Evolutionary conservation across 2,888 invertebrate species (phyloP).

Genomic region (Endomychus coccineus): DNA sequence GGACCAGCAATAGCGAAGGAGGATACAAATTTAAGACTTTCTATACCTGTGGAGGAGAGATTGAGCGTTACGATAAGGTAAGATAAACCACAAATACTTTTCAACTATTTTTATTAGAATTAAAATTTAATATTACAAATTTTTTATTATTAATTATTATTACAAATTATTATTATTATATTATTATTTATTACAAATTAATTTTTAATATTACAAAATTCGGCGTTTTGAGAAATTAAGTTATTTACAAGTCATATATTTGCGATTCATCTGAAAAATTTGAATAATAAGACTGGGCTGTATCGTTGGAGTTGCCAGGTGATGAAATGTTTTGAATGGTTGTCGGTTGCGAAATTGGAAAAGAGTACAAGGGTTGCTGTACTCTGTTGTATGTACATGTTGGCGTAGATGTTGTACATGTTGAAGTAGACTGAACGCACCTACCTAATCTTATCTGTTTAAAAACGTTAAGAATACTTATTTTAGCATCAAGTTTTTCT

Average conservation of each 20-base stretch:
- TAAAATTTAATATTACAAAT: too few relatives aligned
- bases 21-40: slow-evolving; percentile 12
- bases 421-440: slow-evolving; percentile 10
- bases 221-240: slow-evolving; percentile 6
- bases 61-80: slow-evolving; percentile 13
- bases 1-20: slow-evolving; percentile 12
- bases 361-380: slow-evolving; percentile 11
- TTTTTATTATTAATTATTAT: too few relatives aligned
- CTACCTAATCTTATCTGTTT: slow-evolving; percentile 15
- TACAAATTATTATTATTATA: too few relatives aligned
- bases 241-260: slow-evolving; percentile 13
- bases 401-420: slow-evolving; percentile 3
- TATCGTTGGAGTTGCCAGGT: slow-evolving; percentile 10
- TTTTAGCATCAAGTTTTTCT: slow-evolving; percentile 16
- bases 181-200: too few relatives aligned
- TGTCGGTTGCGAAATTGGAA: slow-evolving; percentile 10
- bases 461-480: slow-evolving; percentile 15
- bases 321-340: slow-evolving; percentile 9
- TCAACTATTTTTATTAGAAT: slow-evolving; percentile 6
- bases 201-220: slow-evolving; percentile 9
- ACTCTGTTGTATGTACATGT: slow-evolving; percentile 9
- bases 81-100: slow-evolving; percentile 10
- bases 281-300: slow-evolving; percentile 7
- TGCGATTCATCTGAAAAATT: slow-evolving; percentile 13
- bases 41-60: slow-evolving; percentile 14